Evolutionary conservation across 30 jellyfish, hydroid and myxozoan genomes (phyloP), one percentile per base, ranked within the genome.

Genomic region (Aurelia coerulea): DNA sequence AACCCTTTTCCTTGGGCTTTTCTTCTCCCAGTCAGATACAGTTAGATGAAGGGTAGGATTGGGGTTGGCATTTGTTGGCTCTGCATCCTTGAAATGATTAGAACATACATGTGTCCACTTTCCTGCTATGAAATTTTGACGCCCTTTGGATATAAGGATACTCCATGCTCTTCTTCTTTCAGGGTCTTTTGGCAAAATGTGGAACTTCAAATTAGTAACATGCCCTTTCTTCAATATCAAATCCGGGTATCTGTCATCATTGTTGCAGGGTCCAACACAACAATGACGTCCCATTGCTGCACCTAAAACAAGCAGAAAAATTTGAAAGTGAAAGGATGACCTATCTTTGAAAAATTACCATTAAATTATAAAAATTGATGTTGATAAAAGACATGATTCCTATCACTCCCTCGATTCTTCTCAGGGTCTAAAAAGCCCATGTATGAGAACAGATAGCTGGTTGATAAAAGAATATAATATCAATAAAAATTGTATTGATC

Each of bases 221-320:
- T 78, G 81, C 39, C 77, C 63, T 19, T 23, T n/a, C 23, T 33
- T 78, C 10, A 78, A 18, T 42, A 33, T 23, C 64, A 59, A 16
- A 52, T 70, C 86, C 1, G 79, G 92, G 63, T 83, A 83, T 41
- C 92, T 50, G 50, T 62, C 72, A 54, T 83, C 92, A 34, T 83
- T 83, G 32, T 83, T 65, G 18, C 92, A 83, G 19, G 67, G 68
- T 41, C 92, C 92, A 53, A 83, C 92, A 52, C 88, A 78, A 14
- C 85, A 37, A 70, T 74, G 53, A 52, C 56, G 52, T 49, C 85
- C 85, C 85, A 59, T 74, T 46, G 7, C 56, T 46, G 56, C 56
- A 46, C 14, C 56, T 46, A 46, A 46, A 46, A 46, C 56, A 46
- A 46, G 11, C 56, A 46, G 56, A 46, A 46, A 9, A 46, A 9